Conservation (phyloP, 2,797 vertebrate species). For the Salmo trutta region DNA sequence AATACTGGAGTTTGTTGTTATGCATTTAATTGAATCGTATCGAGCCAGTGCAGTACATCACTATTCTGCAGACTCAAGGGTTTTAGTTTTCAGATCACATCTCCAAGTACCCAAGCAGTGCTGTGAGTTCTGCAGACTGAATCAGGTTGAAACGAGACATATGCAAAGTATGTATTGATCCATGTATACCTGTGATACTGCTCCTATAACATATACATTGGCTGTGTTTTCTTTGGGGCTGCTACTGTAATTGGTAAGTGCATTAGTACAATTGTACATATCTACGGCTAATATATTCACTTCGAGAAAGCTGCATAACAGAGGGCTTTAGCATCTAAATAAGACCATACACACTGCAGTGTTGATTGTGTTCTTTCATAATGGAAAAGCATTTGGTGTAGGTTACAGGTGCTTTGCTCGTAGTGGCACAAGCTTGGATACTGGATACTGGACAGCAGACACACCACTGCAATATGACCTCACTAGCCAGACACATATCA, state of each 20-base stretch:
- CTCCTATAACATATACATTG: background rate
- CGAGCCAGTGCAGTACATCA: background rate
- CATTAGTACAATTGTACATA: background rate
- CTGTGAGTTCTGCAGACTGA: background rate
- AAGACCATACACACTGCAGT: background rate
- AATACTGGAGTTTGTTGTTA: background rate
- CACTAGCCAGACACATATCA: conserved; percentile 41
- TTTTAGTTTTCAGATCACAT: background rate
- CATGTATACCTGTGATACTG: conserved; percentile 7
- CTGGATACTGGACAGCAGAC: background rate
- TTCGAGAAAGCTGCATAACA: conserved; percentile 1
- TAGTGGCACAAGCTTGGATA: background rate
- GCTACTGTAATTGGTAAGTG: background rate
- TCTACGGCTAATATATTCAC: background rate
- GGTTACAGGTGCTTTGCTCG: background rate
- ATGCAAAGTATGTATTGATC: conserved; percentile 24
- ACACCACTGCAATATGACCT: conserved; percentile 11
- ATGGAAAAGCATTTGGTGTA: background rate
- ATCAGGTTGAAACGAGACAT: background rate
- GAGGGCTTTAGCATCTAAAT: background rate
- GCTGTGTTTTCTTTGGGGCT: background rate
- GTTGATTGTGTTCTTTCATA: conserved; percentile 1
- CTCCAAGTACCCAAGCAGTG: background rate
- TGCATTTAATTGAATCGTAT: background rate
- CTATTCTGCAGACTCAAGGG: background rate